Percentiles rank a stretch among this genome's conserved stretches.
These are phyloP conservation scores for Indicator indicator DNA, from an alignment of 2,113 vertebrate genomes.

Conservation along the genomic window DNA sequence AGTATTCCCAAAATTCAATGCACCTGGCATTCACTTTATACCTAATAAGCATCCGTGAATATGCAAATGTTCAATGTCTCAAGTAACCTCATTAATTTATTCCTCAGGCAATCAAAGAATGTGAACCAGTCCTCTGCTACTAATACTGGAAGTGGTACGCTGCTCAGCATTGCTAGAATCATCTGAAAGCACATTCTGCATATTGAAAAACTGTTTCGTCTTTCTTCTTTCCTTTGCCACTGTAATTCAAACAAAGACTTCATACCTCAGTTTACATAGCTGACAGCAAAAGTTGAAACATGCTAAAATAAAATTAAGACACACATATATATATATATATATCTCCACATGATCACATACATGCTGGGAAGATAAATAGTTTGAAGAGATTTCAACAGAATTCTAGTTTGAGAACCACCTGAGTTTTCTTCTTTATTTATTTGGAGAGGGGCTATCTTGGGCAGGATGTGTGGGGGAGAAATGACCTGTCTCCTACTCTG, in stretches of 20 bases:
- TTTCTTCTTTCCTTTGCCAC: conserved; percentile 56
- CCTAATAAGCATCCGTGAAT: conserved; percentile 83
- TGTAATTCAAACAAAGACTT: conserved; percentile 75
- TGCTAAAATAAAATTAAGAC: conserved; percentile 52
- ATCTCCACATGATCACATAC: neutral
- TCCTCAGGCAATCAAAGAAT: conserved; percentile 83
- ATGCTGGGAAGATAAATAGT: neutral
- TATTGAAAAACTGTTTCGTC: conserved; percentile 73
- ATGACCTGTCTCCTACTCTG: conserved; percentile 62
- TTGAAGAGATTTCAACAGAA: conserved; percentile 42
- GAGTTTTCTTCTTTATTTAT: conserved; percentile 57
- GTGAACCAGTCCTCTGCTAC: conserved; percentile 75
- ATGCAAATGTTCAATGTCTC: conserved; percentile 82
- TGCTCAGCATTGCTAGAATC: conserved; percentile 53
- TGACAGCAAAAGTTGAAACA: conserved; percentile 57
- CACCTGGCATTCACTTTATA: conserved; percentile 82
- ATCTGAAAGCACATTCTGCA: conserved; percentile 63
- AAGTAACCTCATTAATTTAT: conserved; percentile 85
- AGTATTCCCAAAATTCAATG: conserved; percentile 76
- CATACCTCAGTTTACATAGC: conserved; percentile 59
- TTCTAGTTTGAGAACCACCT: conserved; percentile 26
- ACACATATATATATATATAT: neutral
- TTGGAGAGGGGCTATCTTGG: neutral
- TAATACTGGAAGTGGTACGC: conserved; percentile 62
- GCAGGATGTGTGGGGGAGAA: neutral